Evolutionary conservation across 1,140 invertebrate genomes (phyloP), one percentile per base, ranked within the genome.

Genomic region (Heliothis subflexa): DNA sequence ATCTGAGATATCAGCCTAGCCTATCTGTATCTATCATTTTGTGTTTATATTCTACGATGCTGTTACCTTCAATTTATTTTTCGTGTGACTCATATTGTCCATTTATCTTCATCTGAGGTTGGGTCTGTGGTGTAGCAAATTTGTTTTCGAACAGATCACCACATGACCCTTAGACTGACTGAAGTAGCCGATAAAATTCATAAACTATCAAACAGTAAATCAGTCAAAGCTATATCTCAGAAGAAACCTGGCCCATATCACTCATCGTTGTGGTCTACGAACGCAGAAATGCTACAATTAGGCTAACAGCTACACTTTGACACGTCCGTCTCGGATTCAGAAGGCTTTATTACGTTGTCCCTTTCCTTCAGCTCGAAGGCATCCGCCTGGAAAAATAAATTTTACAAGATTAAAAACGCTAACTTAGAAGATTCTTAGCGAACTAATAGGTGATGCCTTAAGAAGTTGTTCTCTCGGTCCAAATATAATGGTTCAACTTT

Each of bases 291-390:
- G 55, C 62, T 66, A 49, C 57, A 61, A 57, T 77, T 68, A 83
- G 79, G 86, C 82, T 94, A 94, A 91, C 93, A 94, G 79, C 88
- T 90, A 84, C 93, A 94, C 76, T 93, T 94, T 78, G 91, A 94
- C 72, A 93, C 92, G 70, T 94, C 92, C 47, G 90, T 90, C 81
- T 94, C 92, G 16, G 93, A 94, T 83, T 93, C 91, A 40, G 91
- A 93, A 55, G 93, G 84, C 68, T 94, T 94, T 71, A 94, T 91
- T 40, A 94, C 91, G 84, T 90, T 93, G 64, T 94, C 92, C 54
- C 93, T 86, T 82, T 94, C 93, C 80, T 92, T 94, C 64, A 94
- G 71, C 76, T 94, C 93, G 59, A 94, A 94, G 12, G 93, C 93
- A 59, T 94, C 93, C 70, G 93, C 93, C 93, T 94, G 91, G 91